phyloP scores from a whole-genome alignment of 2,888 invertebrate genomes.

The Aelia acuminata region DNA sequence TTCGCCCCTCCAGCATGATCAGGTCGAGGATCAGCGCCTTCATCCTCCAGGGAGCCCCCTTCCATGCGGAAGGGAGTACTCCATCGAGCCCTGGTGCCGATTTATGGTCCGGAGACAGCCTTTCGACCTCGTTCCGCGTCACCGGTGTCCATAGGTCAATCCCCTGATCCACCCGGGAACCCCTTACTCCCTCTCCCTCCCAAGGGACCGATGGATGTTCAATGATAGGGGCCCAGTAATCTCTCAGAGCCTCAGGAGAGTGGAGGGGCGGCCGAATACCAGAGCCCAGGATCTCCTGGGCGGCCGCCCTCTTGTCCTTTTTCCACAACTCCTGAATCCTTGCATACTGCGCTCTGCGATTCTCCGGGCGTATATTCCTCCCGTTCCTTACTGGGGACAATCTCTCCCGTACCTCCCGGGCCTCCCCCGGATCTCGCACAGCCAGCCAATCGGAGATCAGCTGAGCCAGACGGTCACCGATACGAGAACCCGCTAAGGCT shows the following conservation, averaged over 20 bases:
- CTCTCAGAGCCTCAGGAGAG: not conserved
- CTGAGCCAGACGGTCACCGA: not conserved
- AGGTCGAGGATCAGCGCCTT: slow-evolving; percentile 58
- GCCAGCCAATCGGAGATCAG: not conserved
- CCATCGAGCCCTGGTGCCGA: slow-evolving; percentile 23
- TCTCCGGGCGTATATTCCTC: not conserved
- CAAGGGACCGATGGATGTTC: not conserved
- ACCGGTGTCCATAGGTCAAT: not conserved
- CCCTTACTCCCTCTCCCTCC: not conserved
- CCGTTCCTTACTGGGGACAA: fast-evolving
- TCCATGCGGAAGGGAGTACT: slow-evolving; percentile 3
- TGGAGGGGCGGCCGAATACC: not conserved
- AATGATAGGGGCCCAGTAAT: slow-evolving; percentile 6
- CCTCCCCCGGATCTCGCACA: not conserved
- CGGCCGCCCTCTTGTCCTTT: slow-evolving; percentile 30
- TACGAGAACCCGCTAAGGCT: not conserved
- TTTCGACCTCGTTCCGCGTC: not conserved
- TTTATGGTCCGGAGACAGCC: not conserved
- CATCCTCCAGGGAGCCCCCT: not conserved
- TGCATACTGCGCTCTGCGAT: not conserved
- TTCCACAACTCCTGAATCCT: slow-evolving; percentile 35
- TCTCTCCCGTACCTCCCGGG: not conserved
- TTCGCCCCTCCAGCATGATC: slow-evolving; percentile 49
- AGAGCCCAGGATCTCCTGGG: not conserved
- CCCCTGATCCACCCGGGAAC: not conserved